Evolutionary conservation across 1,140 invertebrate species (phyloP), one percentile per base, ranked within the genome.

Genomic region (Drosophila athabasca): DNA sequence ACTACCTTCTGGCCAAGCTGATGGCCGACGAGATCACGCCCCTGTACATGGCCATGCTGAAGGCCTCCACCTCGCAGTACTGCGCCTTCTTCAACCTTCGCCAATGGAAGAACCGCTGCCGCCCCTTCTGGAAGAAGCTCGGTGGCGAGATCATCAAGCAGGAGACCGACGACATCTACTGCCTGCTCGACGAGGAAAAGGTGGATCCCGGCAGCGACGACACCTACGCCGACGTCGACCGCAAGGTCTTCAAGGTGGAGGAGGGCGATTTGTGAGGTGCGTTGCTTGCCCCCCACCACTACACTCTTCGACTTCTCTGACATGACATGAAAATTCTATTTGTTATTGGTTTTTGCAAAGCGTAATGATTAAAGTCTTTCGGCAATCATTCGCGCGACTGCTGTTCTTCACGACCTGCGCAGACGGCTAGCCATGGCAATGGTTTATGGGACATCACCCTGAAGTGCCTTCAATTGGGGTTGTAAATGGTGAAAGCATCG

Each of bases 81-180:
- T 90, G 88, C 19, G 88, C 83, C 50, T 90, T 90, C 45, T 90
- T 62, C 43, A 90, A 90, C 43, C 50, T 90, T 6, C 76, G 88
- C 0, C 88, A 90, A 35, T 90, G 88, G 88, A 90, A 90, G 72
- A 90, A 90, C 65, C 70, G 82, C 43, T 90, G 88, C 22, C 69
- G 84, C 45, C 79, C 73, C 0, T 90, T 90, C 49, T 90, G 88
- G 88, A 60, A 65, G 41, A 68, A 64, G 22, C 22, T 90, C 13
- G 82, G 76, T 2, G 19, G 55, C 6, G 80, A 90, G 59, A 64
- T 89, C 2, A 70, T 76, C n/a, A 69, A 81, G 15, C 80, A 90
- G 71, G 74, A 81, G 9, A 31, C 52, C 8, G 72, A 90, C 8
- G 54, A 55, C 11, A 88, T 90, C 3, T 89, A 90, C 57, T 90